These are phyloP conservation scores for Tachina lurida DNA, from an alignment of 2,888 invertebrate species.

Conservation along the genomic window DNA sequence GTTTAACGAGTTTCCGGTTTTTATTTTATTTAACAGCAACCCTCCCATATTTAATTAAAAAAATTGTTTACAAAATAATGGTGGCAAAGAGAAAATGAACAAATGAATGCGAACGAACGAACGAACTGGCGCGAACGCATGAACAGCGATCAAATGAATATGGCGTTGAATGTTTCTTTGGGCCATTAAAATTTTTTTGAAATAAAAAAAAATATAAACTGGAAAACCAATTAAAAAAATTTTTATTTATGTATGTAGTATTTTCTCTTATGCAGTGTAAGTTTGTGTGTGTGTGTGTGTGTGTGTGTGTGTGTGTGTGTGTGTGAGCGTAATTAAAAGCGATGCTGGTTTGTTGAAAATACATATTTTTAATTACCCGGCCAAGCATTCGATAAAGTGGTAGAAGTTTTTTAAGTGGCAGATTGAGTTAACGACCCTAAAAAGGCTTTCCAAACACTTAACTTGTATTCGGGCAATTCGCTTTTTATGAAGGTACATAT, in stretches of 20 bases:
- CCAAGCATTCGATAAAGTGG: constrained; percentile 30
- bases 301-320: neutral
- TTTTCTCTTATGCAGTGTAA: neutral
- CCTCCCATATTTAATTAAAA: constrained; percentile 41
- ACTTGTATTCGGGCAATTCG: neutral
- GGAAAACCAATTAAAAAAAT: constrained; percentile 48
- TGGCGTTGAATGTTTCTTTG: constrained; percentile 55
- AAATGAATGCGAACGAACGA: constrained; percentile 13
- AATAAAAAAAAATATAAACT: constrained; percentile 39
- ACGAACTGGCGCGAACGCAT: neutral
- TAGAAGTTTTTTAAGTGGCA: constrained; percentile 25
- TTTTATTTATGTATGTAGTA: neutral
- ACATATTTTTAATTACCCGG: constrained; percentile 47
- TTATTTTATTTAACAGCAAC: constrained; percentile 7
- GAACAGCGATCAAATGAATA: constrained; percentile 10
- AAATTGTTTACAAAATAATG: constrained; percentile 41
- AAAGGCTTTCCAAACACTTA: constrained; percentile 36
- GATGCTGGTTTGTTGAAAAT: constrained; percentile 56
- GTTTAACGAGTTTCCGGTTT: constrained; percentile 64
- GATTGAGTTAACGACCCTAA: constrained; percentile 59
- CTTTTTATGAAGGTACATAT: neutral
- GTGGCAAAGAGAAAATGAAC: constrained; percentile 9
- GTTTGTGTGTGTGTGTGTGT: neutral
- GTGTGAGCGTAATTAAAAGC: constrained; percentile 35
- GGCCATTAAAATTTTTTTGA: constrained; percentile 46